These are phyloP conservation scores for Mus caroli DNA, from an alignment of 2,797 vertebrate species.

Conservation along the genomic window DNA sequence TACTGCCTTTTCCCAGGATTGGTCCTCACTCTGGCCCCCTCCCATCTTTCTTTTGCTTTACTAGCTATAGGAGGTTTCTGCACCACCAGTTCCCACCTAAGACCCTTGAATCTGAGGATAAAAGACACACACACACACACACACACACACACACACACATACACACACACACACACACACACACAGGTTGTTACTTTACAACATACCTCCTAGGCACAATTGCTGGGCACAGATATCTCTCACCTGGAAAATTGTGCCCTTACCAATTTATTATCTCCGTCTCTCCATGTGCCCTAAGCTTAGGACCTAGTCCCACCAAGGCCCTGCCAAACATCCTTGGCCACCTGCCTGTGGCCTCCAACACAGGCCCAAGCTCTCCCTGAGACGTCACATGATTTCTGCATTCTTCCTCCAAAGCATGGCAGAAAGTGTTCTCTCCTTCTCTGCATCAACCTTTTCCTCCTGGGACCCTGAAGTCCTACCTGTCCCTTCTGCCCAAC, in stretches of 20 bases:
- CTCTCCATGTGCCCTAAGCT: neutral
- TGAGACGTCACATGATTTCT: neutral
- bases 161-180: no score
- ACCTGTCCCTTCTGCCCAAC: neutral
- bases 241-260: neutral
- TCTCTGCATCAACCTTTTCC: neutral
- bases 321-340: neutral
- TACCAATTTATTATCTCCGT: neutral
- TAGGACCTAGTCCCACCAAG: neutral
- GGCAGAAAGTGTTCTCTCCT: neutral
- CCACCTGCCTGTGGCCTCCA: no score
- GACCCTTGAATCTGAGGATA: neutral
- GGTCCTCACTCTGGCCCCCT: no score
- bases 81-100: neutral
- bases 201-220: neutral
- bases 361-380: neutral
- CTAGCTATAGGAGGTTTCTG: neutral
- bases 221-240: neutral
- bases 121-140: neutral
- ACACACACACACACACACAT: no score
- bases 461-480: neutral
- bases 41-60: neutral
- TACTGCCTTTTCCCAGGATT: neutral
- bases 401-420: neutral
- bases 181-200: neutral